Evolutionary conservation across 2,113 vertebrate genomes (phyloP).

Genomic region (Oreochromis tanganicae): DNA sequence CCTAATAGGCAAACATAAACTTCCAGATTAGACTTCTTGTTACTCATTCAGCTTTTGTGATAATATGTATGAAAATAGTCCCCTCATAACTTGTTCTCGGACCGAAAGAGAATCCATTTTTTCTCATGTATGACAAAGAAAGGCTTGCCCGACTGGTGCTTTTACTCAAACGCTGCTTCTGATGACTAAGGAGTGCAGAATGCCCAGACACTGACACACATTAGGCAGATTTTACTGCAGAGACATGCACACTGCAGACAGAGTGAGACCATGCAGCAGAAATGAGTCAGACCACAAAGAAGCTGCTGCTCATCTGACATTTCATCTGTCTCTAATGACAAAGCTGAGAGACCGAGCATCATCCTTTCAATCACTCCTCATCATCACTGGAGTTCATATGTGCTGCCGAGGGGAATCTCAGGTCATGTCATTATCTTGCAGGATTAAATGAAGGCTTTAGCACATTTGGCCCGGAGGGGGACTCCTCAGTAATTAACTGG

Average conservation of each 20-base stretch:
- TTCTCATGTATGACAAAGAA: background rate
- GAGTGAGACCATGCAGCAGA: background rate
- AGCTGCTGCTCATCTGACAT: background rate
- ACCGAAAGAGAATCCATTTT: background rate
- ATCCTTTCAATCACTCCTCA: background rate
- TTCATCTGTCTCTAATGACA: slow-evolving; percentile 14
- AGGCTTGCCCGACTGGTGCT: background rate
- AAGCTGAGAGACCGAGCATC: background rate
- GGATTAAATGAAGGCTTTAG: slow-evolving; percentile 25
- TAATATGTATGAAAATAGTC: background rate
- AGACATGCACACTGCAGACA: background rate
- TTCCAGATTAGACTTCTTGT: background rate
- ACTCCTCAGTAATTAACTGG: slow-evolving; percentile 36
- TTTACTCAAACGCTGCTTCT: background rate
- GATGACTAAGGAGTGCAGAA: background rate
- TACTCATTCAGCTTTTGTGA: background rate
- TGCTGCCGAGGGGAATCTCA: background rate
- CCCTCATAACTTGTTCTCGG: background rate
- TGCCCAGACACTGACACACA: slow-evolving; percentile 29
- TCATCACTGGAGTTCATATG: background rate
- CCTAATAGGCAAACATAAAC: background rate
- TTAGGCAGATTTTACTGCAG: background rate
- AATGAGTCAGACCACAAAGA: background rate
- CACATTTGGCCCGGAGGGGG: slow-evolving; percentile 4
- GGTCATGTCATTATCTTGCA: slow-evolving; percentile 7